Evolutionary conservation across 2,797 vertebrate species (phyloP).

Genomic region (Manis crassicaudata): DNA sequence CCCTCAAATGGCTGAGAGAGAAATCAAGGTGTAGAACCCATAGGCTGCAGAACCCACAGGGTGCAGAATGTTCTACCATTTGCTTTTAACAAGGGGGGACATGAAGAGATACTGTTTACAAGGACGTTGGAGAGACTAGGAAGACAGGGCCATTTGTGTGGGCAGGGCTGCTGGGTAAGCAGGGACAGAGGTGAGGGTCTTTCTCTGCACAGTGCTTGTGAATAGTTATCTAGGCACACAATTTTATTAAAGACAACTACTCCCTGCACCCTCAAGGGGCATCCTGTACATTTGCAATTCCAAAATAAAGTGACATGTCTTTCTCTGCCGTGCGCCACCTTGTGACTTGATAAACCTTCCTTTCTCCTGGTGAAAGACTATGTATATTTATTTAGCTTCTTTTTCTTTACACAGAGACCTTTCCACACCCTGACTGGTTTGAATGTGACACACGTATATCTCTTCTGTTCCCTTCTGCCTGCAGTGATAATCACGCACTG

Average conservation of each 20-base stretch:
- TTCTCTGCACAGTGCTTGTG: neutral
- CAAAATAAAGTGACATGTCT: too few relatives aligned
- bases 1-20: neutral
- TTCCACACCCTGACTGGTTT: too few relatives aligned
- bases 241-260: neutral
- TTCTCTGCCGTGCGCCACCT: too few relatives aligned
- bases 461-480: neutral
- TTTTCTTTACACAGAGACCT: neutral
- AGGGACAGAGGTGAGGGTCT: accelerated
- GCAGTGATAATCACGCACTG: accelerated
- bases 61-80: too few relatives aligned
- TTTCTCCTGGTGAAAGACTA: neutral
- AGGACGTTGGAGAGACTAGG: neutral
- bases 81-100: too few relatives aligned
- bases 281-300: neutral
- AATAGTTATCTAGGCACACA: neutral
- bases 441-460: too few relatives aligned
- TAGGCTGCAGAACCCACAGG: too few relatives aligned
- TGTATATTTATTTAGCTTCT: accelerated
- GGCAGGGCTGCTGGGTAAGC: neutral
- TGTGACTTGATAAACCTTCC: too few relatives aligned
- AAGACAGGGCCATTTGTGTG: too few relatives aligned
- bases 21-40: neutral
- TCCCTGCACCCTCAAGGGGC: neutral
- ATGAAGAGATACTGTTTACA: accelerated